Base-by-base conservation (phyloP, 2,113 vertebrate genomes). In the Tamias sibiricus region DNA sequence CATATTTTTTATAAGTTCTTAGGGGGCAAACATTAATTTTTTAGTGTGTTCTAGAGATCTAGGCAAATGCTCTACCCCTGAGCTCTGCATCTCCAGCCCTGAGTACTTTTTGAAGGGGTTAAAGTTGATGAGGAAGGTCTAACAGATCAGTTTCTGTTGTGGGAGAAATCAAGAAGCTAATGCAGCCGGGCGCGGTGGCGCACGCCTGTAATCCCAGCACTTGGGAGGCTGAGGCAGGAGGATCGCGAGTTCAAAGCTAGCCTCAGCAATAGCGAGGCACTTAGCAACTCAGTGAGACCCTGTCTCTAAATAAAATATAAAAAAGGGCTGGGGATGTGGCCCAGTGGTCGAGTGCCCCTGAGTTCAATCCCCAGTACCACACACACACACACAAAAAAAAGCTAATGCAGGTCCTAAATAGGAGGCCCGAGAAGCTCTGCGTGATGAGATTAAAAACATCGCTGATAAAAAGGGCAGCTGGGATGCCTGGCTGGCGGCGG, bases 381-480 rank as follows among this genome's bases (percentile, higher is more conserved):
- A n/a, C n/a, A n/a, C n/a, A n/a, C n/a, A n/a, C n/a, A n/a, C n/a
- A n/a, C n/a, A n/a, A n/a, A n/a, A 37, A 72, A 30, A 85, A 14
- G 40, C 59, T 69, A 13, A 13, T 22, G 13, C 9, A 5, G 82
- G 37, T 40, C 89, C 92, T 82, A 47, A 92, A 84, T 2, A 59
- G 57, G 59, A 44, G 7, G 0, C 0, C 1, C 3, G 4, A 22
- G 44, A 87, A 47, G 57, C 9, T 14, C 17, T 35, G 3, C 5
- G 0, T 6, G 30, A 75, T 37, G 44, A 91, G 84, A 84, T 30
- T 8, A 52, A 71, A 59, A 68, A 35, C 40, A 7, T 35, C 54
- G 82, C 64, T 16, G 69, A 30, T 37, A 20, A 6, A 44, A 82
- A 94, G 74, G 77, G 86, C 49, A 47, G 77, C 79, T 59, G 66